Conservation (phyloP, 92 coral and sea anemone genomes). For the Phenganax stokvisi region DNA sequence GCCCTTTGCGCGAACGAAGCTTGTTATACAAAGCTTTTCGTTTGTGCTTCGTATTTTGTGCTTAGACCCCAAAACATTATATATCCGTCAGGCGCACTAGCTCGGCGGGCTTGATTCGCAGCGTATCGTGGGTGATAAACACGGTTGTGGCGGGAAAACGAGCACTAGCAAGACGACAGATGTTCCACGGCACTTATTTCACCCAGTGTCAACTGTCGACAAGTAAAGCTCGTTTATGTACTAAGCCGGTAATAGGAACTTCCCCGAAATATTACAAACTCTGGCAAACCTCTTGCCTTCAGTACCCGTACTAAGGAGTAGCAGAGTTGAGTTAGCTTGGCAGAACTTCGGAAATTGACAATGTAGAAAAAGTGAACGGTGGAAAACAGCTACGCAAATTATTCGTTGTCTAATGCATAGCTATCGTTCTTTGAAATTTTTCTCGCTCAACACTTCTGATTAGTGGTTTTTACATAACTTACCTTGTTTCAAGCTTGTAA, state of each 20-base stretch:
- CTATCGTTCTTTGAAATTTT: constrained; percentile 33
- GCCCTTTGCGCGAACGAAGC: constrained; percentile 29
- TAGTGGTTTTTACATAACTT: constrained; percentile 15
- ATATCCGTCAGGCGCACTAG: not conserved
- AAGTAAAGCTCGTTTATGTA: constrained; percentile 18
- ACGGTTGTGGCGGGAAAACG: constrained; percentile 13
- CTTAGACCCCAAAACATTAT: constrained; percentile 11
- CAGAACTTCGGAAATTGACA: not conserved
- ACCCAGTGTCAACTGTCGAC: constrained; percentile 16
- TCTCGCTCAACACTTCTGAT: constrained; percentile 25
- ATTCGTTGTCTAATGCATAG: constrained; percentile 19
- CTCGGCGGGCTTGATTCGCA: not conserved
- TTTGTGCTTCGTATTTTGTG: constrained; percentile 22
- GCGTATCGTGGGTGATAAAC: constrained; percentile 9
- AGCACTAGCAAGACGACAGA: constrained; percentile 40
- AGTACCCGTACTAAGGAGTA: not conserved
- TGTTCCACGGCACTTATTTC: constrained; percentile 20
- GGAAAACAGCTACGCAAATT: constrained; percentile 16
- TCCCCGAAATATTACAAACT: constrained; percentile 5
- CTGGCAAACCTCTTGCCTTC: not conserved
- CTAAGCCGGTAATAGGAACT: constrained; percentile 16
- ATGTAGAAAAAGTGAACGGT: constrained; percentile 22
- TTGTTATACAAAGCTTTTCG: not conserved
- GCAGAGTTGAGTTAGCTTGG: not conserved
- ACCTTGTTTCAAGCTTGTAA: constrained; percentile 15